Percentiles rank a stretch among this genome's conserved stretches.
These are phyloP conservation scores for Microtus obscurus DNA, from an alignment of 2,797 vertebrate genomes.

Conservation along the genomic window DNA sequence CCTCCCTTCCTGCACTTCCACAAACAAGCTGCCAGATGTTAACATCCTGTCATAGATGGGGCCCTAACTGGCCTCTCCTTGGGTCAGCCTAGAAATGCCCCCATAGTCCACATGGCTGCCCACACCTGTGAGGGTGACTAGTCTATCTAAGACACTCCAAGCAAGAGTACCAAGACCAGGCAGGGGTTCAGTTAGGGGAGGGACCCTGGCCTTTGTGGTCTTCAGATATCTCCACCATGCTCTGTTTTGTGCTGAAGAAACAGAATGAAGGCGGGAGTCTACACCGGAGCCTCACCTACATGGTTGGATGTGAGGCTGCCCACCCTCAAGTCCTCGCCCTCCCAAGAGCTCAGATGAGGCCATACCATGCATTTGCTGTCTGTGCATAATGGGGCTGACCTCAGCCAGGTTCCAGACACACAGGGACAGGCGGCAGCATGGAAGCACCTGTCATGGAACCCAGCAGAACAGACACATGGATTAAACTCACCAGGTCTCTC, in stretches of 20 bases:
- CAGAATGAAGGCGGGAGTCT: not conserved
- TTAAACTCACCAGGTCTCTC: not conserved
- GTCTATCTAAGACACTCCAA: not conserved
- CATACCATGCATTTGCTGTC: not conserved
- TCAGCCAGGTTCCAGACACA: not conserved
- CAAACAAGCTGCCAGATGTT: not conserved
- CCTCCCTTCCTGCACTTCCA: not conserved
- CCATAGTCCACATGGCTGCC: accelerated
- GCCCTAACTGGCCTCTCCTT: not conserved
- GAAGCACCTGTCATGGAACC: not conserved
- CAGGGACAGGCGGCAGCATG: not conserved
- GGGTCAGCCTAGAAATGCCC: not conserved
- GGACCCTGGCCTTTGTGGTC: not conserved
- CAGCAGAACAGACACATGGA: accelerated
- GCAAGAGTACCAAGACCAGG: not conserved
- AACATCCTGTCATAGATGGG: not conserved
- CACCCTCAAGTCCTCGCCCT: not conserved
- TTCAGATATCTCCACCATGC: not conserved
- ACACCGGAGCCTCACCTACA: not conserved
- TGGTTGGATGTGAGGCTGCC: too few species aligned
- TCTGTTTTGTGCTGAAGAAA: constrained; percentile 9
- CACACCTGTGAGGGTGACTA: not conserved
- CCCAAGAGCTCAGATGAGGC: not conserved
- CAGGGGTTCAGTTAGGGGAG: not conserved
- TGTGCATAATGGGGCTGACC: not conserved